Evolutionary conservation across 2,797 vertebrate species (phyloP), one percentile per base, ranked within the genome.

Genomic region (Brachyrhaphis roseni): DNA sequence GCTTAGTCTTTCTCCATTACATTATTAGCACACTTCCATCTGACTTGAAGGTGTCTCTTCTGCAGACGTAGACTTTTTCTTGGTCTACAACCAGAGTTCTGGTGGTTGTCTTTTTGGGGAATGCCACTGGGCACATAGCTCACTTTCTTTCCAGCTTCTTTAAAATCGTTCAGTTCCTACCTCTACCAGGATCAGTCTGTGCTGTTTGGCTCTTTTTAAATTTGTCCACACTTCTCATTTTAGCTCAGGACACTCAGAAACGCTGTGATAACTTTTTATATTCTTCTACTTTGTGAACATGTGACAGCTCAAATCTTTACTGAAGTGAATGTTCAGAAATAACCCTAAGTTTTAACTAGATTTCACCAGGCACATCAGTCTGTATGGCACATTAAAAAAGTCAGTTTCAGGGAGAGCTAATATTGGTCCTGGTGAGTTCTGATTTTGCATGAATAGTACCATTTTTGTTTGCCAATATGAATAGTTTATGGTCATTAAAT

Each of bases 381-480:
- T 36, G 28, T 66, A 1, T 36, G 62, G 34, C 34, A 34, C 55
- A 31, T 28, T 64, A 1, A 64, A 62, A 36, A 39, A 23, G 18
- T 20, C 31, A 36, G 34, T 10, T 39, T 28, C 34, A 36, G 6
- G 34, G 62, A 66, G 18, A 36, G 31, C 8, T 39, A 20, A 39
- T 66, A 1, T 36, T 20, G 18, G 15, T 66, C 18, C 3, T 39
- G 4, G 34, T 23, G 28, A 36, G 10, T 66, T 66, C 34, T 36
- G 62, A 23, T 11, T 66, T 64, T 34, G 20, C 62, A 18, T 23
- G 4, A 39, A 20, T 36, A 39, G 3, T 18, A 39, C 34, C 20
- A 36, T 66, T 66, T 66, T 39, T 66, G 34, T 66, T 66, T 66
- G 62, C 8, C 16, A 64, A 64, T 36, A n/a, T 66, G 34, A 66